Evolutionary conservation across 2,797 vertebrate species (phyloP), one percentile per base, ranked within the genome.

Genomic region (Dipus sagitta): DNA sequence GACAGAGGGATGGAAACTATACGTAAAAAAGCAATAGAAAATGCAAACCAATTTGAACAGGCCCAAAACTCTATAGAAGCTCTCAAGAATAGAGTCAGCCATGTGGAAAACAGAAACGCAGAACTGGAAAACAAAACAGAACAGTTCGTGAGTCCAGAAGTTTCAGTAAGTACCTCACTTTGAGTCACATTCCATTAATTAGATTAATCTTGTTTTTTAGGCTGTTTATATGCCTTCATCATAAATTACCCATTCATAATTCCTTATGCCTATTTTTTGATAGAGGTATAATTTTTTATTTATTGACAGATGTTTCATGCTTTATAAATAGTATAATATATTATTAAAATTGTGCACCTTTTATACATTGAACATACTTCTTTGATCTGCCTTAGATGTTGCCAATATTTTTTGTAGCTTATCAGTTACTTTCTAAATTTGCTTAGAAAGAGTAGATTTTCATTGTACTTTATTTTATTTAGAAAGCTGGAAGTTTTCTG

Each of bases 271-370:
- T 90, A 67, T 84, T 90, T 90, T 72, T 60, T 67, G 24, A 14
- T 12, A 71, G 42, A 75, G 14, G 4, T 84, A 12, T 92, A 76
- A 68, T 30, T 3, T 60, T 86, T 76, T 88, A 76, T 62, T 72
- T 28, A 85, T 72, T 52, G n/a, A 24, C 12, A 62, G 13, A 75
- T 68, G 3, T 62, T 81, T 92, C 74, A 78, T 81, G 6, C 34
- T 77, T 95, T 79, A 67, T 52, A 42, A 91, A 88, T 58, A 65
- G 21, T 84, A 67, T 85, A 76, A 68, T 42, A 60, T 60, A 77
- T 13, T 64, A 13, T 6, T 64, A 52, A 65, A 76, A 47, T 64
- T 62, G 9, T 26, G 42, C 64, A 76, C 21, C 77, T 26, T 84
- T 86, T 86, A 52, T 79, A 21, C n/a, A 68, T 26, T 80, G 30